Base-by-base conservation (phyloP, 2,113 vertebrate genomes). In the Alexandromys fortis region DNA sequence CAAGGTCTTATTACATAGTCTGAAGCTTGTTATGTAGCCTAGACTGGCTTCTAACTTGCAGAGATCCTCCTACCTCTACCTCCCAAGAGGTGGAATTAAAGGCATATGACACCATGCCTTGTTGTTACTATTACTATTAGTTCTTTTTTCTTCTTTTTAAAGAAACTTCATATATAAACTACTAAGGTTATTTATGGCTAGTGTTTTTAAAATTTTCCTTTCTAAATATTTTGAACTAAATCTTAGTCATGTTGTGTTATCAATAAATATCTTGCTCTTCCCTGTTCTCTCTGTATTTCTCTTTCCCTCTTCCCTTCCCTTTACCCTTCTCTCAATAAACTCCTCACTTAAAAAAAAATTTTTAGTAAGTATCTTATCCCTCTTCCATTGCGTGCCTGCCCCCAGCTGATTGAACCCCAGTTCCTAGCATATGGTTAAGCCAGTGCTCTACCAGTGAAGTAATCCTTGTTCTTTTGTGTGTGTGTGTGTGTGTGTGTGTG, bases 161-260 rank as follows among this genome's bases (percentile, higher is more conserved):
- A 72, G n/a, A 72, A 38, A 33, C 22, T 68, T 52, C 26, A n/a
- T 92, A 85, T 92, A 88, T 78, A 85, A 96, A 72, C 13, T 90
- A 47, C 21, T 89, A 0, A 58, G 72, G 73, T 22, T 82, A 33
- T 42, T 94, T 26, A 88, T 78, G 38, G 24, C 33, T 52, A 78
- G 16, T 63, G 21, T 75, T 85, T 76, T 93, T n/a, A 6, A 35
- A 30, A 22, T 82, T 89, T 35, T 22, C 3, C 8, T 92, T 42
- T 85, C 67, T 92, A 33, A 38, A 79, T 89, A 94, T 91, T 94
- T 93, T 92, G 78, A 93, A 65, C 55, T 3, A 90, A 95, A 92
- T 76, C 45, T 47, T 85, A 42, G 33, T 68, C 21, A 30, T 24
- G 52, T 87, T 72, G 38, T 95, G 63, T 95, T 1, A 88, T 45